Conservation (phyloP, 2,113 vertebrate species). For the Paratilapia polleni region DNA sequence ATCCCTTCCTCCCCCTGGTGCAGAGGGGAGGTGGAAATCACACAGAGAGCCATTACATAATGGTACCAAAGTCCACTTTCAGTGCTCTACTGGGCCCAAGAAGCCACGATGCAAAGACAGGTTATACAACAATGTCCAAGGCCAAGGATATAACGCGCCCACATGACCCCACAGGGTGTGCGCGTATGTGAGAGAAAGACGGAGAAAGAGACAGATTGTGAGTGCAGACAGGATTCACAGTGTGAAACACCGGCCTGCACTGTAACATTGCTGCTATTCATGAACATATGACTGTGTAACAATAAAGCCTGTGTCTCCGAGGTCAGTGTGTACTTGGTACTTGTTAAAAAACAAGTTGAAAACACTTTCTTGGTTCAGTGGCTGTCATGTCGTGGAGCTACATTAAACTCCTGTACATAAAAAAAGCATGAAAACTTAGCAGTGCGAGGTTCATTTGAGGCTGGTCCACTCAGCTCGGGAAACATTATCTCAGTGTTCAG, state of each 20-base stretch:
- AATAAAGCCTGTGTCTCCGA: conserved; percentile 72
- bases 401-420: not conserved
- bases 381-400: not conserved
- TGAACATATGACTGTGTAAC: conserved; percentile 53
- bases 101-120: conserved; percentile 47
- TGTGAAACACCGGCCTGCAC: conserved; percentile 50
- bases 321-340: conserved; percentile 70
- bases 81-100: conserved; percentile 27
- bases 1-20: conserved; percentile 14
- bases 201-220: conserved; percentile 40
- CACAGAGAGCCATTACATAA: conserved; percentile 56
- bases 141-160: conserved; percentile 46
- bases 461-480: not conserved
- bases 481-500: not conserved
- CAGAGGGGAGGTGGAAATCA: conserved; percentile 24
- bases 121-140: conserved; percentile 67
- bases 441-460: not conserved
- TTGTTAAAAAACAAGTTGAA: not conserved
- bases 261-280: conserved; percentile 58
- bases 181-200: not conserved
- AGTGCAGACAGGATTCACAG: conserved; percentile 28
- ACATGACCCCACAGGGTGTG: conserved; percentile 28
- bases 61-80: conserved; percentile 59
- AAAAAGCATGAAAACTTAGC: not conserved
- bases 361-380: not conserved